A percentile compares a stretch with the other conserved stretches of the same genome.
Conservation (phyloP, 2,797 vertebrate species). For the Agapornis canus region DNA sequence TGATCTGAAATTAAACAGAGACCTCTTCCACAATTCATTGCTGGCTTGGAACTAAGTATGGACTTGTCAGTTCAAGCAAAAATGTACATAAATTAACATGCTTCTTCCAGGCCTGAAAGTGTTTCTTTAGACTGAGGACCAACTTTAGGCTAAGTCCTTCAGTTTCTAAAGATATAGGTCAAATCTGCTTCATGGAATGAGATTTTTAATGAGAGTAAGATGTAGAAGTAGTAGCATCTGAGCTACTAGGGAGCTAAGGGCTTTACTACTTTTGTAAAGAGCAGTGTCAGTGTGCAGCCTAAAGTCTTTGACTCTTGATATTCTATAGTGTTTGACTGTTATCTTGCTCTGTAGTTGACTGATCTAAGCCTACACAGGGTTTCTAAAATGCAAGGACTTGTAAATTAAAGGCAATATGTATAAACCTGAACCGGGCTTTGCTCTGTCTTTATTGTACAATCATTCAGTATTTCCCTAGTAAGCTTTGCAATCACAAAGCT, state of each 20-base stretch:
- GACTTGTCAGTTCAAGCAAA: background rate
- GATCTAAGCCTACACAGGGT: background rate
- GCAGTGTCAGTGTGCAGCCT: background rate
- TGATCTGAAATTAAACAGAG: background rate
- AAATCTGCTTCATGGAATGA: background rate
- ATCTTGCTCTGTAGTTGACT: background rate
- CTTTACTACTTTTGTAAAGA: background rate
- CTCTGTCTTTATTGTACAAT: background rate
- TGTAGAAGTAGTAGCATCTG: background rate
- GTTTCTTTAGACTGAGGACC: background rate
- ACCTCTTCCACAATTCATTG: background rate
- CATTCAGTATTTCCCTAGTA: background rate
- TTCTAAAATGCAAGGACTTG: background rate
- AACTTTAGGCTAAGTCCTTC: background rate
- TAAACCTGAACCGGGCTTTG: background rate
- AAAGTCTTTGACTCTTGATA: background rate
- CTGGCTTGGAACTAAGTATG: background rate
- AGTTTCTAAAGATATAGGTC: background rate
- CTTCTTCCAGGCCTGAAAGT: background rate
- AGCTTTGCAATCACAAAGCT: background rate
- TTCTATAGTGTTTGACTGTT: background rate
- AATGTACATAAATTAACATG: background rate
- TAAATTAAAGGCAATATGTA: background rate
- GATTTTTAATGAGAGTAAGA: background rate
- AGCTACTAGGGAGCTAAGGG: background rate